Conservation (phyloP, 2,888 invertebrate genomes). For the Leucoma salicis region DNA sequence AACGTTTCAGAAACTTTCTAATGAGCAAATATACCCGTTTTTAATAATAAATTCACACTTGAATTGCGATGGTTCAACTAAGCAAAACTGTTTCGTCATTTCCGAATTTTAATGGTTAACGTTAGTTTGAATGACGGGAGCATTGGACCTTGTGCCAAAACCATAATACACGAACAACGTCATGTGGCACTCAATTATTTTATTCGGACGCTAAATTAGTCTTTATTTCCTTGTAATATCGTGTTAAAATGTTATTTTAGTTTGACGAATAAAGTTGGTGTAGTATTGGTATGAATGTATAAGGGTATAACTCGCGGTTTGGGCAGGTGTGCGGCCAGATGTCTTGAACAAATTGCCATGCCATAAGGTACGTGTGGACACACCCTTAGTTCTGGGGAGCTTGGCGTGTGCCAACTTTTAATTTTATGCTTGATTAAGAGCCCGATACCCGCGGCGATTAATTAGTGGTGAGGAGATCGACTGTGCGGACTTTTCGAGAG, state of each 20-base stretch:
- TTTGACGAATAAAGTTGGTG: slow-evolving; percentile 20
- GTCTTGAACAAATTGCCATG: slow-evolving; percentile 79
- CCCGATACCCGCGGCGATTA: slow-evolving; percentile 60
- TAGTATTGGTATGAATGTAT: slow-evolving; percentile 57
- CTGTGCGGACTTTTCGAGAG: slow-evolving; percentile 44
- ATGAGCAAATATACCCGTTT: slow-evolving; percentile 52
- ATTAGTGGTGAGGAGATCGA: slow-evolving; percentile 74
- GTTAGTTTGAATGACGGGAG: slow-evolving; percentile 68
- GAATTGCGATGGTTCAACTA: slow-evolving; percentile 62
- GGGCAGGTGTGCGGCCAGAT: slow-evolving; percentile 80
- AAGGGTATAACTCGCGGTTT: slow-evolving; percentile 45
- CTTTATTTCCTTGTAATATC: slow-evolving; percentile 38
- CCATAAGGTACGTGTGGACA: slow-evolving; percentile 78
- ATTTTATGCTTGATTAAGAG: slow-evolving; percentile 81
- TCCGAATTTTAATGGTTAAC: slow-evolving; percentile 74
- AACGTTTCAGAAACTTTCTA: slow-evolving; percentile 51
- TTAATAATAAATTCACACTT: slow-evolving; percentile 64
- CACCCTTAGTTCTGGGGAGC: slow-evolving; percentile 69
- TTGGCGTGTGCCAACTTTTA: slow-evolving; percentile 81
- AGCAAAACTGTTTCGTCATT: slow-evolving; percentile 72
- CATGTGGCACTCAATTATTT: slow-evolving; percentile 8
- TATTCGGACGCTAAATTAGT: slow-evolving; percentile 25
- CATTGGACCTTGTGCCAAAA: slow-evolving; percentile 72
- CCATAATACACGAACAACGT: slow-evolving; percentile 52
- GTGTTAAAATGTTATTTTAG: slow-evolving; percentile 16